Percentiles rank a stretch among this genome's conserved stretches.
Evolutionary conservation across 1,140 invertebrate species (phyloP).

Genomic region (Hetaerina americana): DNA sequence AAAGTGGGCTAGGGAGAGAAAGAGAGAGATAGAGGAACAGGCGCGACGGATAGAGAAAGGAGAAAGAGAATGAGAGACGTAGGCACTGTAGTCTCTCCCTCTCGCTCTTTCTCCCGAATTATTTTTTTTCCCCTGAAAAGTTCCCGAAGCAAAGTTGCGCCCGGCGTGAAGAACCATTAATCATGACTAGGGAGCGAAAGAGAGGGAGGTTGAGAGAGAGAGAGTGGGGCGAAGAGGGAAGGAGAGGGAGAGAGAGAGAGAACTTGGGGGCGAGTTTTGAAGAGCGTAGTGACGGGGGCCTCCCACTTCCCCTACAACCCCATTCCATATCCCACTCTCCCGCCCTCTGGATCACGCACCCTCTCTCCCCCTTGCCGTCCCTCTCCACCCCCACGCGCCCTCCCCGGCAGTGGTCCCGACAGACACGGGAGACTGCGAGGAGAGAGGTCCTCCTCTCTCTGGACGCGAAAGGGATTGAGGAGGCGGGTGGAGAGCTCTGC

Average conservation of each 20-base stretch:
- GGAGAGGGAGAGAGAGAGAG: neutral
- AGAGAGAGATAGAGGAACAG: slow-evolving; percentile 5
- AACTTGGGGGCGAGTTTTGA: neutral
- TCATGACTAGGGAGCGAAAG: slow-evolving; percentile 1
- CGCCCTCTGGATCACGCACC: neutral
- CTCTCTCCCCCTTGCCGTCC: neutral
- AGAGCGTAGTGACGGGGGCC: neutral
- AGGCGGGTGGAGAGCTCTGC: no score
- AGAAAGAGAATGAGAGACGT: slow-evolving; percentile 1
- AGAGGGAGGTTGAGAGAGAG: neutral
- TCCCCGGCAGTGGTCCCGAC: neutral
- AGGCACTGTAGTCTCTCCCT: neutral
- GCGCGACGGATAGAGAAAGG: neutral
- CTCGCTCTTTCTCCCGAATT: neutral
- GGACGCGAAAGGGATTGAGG: neutral
- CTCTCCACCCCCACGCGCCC: neutral
- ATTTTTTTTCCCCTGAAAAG: neutral
- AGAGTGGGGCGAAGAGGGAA: no score
- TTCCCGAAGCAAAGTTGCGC: neutral
- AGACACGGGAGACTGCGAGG: neutral
- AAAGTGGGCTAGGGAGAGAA: neutral
- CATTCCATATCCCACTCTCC: neutral
- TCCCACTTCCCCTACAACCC: neutral
- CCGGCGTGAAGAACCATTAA: neutral
- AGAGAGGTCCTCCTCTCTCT: neutral